A percentile compares a stretch with the other conserved stretches of the same genome.
These are phyloP conservation scores for Eristalis arbustorum DNA, from an alignment of 2,888 invertebrate genomes.

Conservation along the genomic window DNA sequence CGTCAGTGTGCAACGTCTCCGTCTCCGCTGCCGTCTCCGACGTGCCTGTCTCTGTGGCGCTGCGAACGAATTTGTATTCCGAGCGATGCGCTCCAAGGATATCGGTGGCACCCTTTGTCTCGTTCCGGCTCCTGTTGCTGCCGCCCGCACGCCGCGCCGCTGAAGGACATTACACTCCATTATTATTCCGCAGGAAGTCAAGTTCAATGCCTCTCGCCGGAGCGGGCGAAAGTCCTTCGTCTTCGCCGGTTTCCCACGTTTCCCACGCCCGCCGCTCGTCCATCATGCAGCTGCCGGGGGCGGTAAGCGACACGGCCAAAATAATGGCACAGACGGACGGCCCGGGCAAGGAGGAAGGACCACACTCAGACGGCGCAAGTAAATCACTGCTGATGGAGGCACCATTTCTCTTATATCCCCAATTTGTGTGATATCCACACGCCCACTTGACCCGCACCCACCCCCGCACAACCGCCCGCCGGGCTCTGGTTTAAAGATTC, in stretches of 20 bases:
- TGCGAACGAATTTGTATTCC: constrained; percentile 59
- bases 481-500: background rate
- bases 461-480: background rate
- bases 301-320: constrained; percentile 35
- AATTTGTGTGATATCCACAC: constrained; percentile 62
- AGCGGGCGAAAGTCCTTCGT: constrained; percentile 55
- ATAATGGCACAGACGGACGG: constrained; percentile 31
- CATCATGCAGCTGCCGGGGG: constrained; percentile 45
- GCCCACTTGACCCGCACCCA: background rate
- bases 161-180: constrained; percentile 67
- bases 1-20: constrained; percentile 1
- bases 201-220: constrained; percentile 66
- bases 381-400: constrained; percentile 39
- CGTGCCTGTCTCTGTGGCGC: constrained; percentile 7
- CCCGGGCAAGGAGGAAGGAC: background rate
- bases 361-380: constrained; percentile 50
- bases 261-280: background rate
- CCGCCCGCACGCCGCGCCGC: background rate
- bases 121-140: constrained; percentile 57
- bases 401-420: constrained; percentile 32
- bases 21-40: background rate
- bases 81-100: constrained; percentile 34
- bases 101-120: constrained; percentile 66
- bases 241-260: too few species aligned
- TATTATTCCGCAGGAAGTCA: constrained; percentile 63